phyloP scores from a whole-genome alignment of 2,113 vertebrate genomes.

The Catharus minimus region DNA sequence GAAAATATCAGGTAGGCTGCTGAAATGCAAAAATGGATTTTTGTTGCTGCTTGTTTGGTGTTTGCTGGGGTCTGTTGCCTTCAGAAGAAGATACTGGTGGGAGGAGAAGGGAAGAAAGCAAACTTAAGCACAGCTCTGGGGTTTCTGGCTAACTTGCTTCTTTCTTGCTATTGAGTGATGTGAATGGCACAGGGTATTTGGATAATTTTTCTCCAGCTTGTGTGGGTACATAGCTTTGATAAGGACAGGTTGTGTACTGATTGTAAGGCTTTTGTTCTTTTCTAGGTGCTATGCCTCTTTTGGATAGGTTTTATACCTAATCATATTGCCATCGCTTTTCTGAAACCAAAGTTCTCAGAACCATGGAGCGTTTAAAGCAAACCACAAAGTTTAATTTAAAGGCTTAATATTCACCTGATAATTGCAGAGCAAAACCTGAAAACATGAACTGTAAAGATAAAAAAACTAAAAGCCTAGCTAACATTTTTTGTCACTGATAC shows the following conservation, averaged over 20 bases:
- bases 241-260: background rate
- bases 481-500: background rate
- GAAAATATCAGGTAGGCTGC: conserved; percentile 89
- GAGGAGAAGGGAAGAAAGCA: background rate
- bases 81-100: background rate
- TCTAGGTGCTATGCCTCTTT: background rate
- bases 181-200: background rate
- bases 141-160: background rate
- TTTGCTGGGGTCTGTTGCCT: background rate
- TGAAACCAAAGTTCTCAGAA: background rate
- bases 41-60: background rate
- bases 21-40: background rate
- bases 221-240: background rate
- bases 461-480: background rate
- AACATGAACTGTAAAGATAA: background rate
- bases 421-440: background rate
- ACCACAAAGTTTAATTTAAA: background rate
- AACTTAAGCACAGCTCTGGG: background rate
- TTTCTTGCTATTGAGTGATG: background rate
- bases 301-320: background rate
- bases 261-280: background rate
- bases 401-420: background rate
- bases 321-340: background rate
- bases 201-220: background rate
- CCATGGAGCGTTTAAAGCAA: background rate